A percentile compares a stretch with the other conserved stretches of the same genome.
These are phyloP conservation scores for Drosophila antonietae DNA, from an alignment of 2,888 invertebrate genomes.

Conservation along the genomic window DNA sequence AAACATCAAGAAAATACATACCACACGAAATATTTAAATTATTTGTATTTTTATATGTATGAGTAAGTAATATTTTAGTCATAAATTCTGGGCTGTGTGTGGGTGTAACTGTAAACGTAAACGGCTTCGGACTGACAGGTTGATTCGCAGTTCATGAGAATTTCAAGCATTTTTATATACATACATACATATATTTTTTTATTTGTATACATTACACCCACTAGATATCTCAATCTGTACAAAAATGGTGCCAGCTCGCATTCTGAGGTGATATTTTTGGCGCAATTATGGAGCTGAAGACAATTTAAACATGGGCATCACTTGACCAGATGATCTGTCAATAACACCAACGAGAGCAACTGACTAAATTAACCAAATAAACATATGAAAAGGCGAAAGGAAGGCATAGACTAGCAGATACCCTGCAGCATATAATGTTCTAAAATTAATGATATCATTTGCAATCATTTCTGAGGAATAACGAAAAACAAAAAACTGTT, in stretches of 20 bases:
- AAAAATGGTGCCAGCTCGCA: constrained; percentile 63
- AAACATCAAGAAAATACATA: constrained; percentile 27
- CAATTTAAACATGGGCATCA: constrained; percentile 65
- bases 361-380: constrained; percentile 8
- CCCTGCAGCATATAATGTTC: neutral
- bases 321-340: constrained; percentile 51
- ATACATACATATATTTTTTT: no score
- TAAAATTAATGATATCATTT: neutral
- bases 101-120: constrained; percentile 59
- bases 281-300: constrained; percentile 69
- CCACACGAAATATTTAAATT: constrained; percentile 44
- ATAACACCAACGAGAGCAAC: constrained; percentile 7
- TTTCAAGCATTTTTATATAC: constrained; percentile 59
- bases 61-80: constrained; percentile 42
- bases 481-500: neutral
- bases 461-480: neutral
- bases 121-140: constrained; percentile 57
- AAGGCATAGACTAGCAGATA: neutral
- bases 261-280: constrained; percentile 64
- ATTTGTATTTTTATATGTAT: constrained; percentile 24
- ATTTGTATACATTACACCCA: constrained; percentile 44
- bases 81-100: constrained; percentile 25
- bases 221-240: constrained; percentile 46
- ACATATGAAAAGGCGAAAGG: neutral
- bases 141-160: constrained; percentile 67